Evolutionary conservation across 92 coral and sea anemone genomes (phyloP), one percentile per base, ranked within the genome.

Genomic region (Pocillopora grandis): DNA sequence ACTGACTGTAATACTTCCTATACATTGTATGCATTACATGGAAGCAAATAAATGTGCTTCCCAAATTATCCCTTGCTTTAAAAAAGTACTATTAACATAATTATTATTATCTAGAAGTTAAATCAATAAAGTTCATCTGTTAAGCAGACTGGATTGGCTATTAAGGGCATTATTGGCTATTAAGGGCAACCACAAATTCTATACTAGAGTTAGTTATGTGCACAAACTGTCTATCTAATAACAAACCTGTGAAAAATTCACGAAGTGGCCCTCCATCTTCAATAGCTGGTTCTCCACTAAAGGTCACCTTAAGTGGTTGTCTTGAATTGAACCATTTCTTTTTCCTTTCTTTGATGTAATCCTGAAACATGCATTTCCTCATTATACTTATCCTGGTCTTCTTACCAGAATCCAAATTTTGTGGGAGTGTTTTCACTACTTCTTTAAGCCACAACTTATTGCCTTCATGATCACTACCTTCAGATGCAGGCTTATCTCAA

Each of bases 241-340:
- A 72, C 77, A 82, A 75, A 92, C 93, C 96, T 90, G 96, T 80
- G 42, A 90, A 88, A 77, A 93, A 93, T 83, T 93, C 91, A 60
- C 93, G 88, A 11, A 62, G 79, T 42, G 96, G 92, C 62, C 94
- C 96, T 62, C 96, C 96, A 82, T 87, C 95, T 83, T 89, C 95
- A 2, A 91, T 76, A 13, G 92, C 90, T 21, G 94, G 92, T 84
- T 91, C 92, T 37, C 89, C 93, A 76, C 80, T 49, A 84, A 92
- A 89, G n/a, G 86, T 90, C 15, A 92, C 87, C 80, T 92, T 90
- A 35, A 90, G 85, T 75, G 81, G 20, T 19, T n/a, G 71, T 71
- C 78, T 84, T 58, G 85, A 74, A 48, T 87, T 90, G 77, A 90
- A 90, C 68, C 69, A 76, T 2, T 31, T 15, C 62, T 33, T 76